Base-by-base conservation (phyloP, 2,113 vertebrate genomes). In the Morone saxatilis region DNA sequence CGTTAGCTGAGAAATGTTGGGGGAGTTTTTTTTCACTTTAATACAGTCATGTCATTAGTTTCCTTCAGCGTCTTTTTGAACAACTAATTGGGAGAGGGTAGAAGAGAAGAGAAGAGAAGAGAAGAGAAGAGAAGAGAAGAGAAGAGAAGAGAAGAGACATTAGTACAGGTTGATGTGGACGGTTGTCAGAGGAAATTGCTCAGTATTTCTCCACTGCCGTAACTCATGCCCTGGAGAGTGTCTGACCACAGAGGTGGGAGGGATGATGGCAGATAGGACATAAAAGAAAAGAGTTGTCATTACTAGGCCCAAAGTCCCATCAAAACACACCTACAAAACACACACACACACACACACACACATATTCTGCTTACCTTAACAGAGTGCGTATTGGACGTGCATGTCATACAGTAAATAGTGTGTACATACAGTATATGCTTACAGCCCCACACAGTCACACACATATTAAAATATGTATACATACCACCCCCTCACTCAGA, bases 151-250 rank as follows among this genome's bases (percentile, higher is more conserved):
- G 40, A 31, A 25, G 65, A 83, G 57, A 78, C 43, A 69, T 81
- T 60, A 81, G 67, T 59, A 16, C 43, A 43, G 54, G 60, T 47
- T 86, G 85, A 78, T 86, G 81, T 59, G 57, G 79, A 76, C 63
- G 56, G 61, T 77, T 89, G 85, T 90, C 76, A 76, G 63, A 88
- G 72, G 51, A 76, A 92, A 86, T 87, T 88, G 86, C 76, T 83
- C 63, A 48, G 65, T 90, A 72, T 85, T 81, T 86, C 79, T 80
- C 65, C 57, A 11, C 59, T 7, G 57, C 61, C 68, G 62, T 88
- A 86, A 82, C 74, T 91, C 78, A 68, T 0, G 16, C 67, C 85
- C 77, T 54, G 59, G 65, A 84, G 82, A 84, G 40, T 74, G 71
- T 88, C 16, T 40, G 61, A 80, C 78, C 62, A 62, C 83, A 66